Conservation (phyloP, 2,113 vertebrate species). For the Periophthalmus modestus region DNA sequence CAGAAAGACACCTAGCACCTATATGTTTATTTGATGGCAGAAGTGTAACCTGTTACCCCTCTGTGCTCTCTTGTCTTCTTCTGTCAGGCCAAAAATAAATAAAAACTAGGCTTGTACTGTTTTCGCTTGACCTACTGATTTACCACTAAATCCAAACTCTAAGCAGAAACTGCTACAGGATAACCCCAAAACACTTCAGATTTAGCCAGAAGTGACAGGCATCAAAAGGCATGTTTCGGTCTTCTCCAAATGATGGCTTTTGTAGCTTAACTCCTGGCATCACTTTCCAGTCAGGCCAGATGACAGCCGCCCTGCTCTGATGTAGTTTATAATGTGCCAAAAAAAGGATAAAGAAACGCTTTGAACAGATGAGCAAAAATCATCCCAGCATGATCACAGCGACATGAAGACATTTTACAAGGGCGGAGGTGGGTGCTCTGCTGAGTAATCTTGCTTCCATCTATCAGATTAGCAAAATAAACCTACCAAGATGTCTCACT, state of each 20-base stretch:
- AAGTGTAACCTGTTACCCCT: too few species aligned
- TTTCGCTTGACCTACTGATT: background rate
- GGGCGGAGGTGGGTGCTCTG: background rate
- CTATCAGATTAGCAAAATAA: constrained; percentile 14
- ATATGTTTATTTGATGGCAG: too few species aligned
- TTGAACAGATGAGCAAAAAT: constrained; percentile 24
- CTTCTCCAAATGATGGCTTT: constrained; percentile 25
- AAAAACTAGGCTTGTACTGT: background rate
- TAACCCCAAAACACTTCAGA: background rate
- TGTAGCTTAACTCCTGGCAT: constrained; percentile 37
- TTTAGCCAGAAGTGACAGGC: constrained; percentile 20
- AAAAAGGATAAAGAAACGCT: constrained; percentile 31
- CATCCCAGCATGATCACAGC: constrained; percentile 11
- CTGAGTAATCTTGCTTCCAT: constrained; percentile 22
- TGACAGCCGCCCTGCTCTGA: constrained; percentile 47
- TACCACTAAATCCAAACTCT: constrained; percentile 11
- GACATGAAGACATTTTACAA: background rate
- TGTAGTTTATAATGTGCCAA: constrained; percentile 35
- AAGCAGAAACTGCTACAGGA: background rate
- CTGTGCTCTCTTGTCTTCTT: too few species aligned
- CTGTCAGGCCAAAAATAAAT: too few species aligned
- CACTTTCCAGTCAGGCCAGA: constrained; percentile 22
- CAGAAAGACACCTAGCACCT: too few species aligned
- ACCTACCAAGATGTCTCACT: constrained; percentile 3
- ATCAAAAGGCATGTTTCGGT: constrained; percentile 24